Base-by-base conservation (phyloP, 2,888 invertebrate genomes). In the Erannis defoliaria region DNA sequence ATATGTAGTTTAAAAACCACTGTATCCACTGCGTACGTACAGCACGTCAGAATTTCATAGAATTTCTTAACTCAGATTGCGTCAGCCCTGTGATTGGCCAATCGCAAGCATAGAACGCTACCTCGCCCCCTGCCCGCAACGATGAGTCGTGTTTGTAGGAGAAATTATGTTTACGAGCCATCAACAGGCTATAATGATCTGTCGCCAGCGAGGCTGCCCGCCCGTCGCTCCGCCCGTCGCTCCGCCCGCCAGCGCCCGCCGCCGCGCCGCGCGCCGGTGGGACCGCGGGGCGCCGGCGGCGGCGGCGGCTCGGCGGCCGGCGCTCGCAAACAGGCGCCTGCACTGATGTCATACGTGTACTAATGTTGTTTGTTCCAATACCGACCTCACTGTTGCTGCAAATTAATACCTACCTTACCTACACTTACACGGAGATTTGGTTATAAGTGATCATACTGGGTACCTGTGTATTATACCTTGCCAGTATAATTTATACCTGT, bases 271-370 rank as follows among this genome's bases (percentile, higher is more conserved):
- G n/a, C 6, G 38, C 70, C 64, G 71, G 66, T 67, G 60, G 81
- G 82, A 77, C 82, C 76, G 83, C 81, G 74, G 82, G 82, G 82
- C 84, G 84, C 83, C 80, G 69, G 51, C 62, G 62, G 61, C 54
- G 51, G 63, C 70, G 72, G 66, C 69, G 67, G 60, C 66, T 62
- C 70, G 74, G 70, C 71, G 73, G 66, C 70, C 76, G 66, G 79
- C 80, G 73, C 74, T 76, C 71, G 71, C 64, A 40, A 66, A 68
- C 68, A 82, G 86, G 85, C 86, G 86, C 88, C 84, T 74, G 75
- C 64, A 64, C 70, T 70, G 70, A 70, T 70, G 66, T 70, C 70
- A 70, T 70, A 70, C 60, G 65, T 65, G 70, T 68, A 67, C 67
- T 67, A 66, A 69, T 66, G 67, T 69, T 69, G 69, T 69, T 69